Conservation (phyloP, 2,797 vertebrate genomes). For the Austrolebias charrua region DNA sequence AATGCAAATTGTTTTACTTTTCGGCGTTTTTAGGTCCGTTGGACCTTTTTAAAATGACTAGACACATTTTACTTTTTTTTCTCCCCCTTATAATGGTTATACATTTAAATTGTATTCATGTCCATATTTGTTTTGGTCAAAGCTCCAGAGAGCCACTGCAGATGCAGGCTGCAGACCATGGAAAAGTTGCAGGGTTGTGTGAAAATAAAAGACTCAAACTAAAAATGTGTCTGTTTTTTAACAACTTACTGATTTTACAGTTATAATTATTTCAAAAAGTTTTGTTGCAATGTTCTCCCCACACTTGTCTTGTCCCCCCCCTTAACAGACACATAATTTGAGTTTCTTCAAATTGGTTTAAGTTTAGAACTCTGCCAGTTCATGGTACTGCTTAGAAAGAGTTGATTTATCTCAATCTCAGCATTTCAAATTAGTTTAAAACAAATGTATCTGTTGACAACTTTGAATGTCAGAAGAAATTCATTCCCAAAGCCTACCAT, state of each 20-base stretch:
- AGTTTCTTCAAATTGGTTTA: not conserved
- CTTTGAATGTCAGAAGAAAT: not conserved
- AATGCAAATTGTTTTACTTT: no score
- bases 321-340: not conserved
- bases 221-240: not conserved
- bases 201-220: not conserved
- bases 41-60: no score
- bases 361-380: not conserved
- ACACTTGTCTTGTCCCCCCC: no score
- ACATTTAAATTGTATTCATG: no score
- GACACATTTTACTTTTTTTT: no score
- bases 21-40: no score
- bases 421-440: not conserved
- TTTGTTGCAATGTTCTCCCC: not conserved
- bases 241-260: not conserved
- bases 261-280: not conserved
- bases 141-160: no score
- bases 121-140: no score
- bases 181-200: no score
- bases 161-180: no score
- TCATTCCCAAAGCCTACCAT: slow-evolving; percentile 57
- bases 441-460: not conserved
- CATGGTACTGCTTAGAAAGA: not conserved
- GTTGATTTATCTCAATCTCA: not conserved
- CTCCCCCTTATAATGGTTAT: no score